phyloP scores from a whole-genome alignment of 2,888 invertebrate species.

The Sylvicola cinctus region DNA sequence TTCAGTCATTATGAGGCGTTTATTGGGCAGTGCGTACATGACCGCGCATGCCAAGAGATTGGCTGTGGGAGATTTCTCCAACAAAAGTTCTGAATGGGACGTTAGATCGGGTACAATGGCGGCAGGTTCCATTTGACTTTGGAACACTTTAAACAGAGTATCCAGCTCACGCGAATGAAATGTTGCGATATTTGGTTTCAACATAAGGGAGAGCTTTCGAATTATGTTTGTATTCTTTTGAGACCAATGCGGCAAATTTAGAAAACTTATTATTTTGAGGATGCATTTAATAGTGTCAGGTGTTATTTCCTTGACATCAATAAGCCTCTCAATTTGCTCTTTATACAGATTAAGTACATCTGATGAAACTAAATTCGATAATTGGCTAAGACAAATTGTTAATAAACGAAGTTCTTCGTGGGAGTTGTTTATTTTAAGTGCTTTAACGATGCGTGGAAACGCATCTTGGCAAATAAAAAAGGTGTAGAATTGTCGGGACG shows the following conservation, averaged over 20 bases:
- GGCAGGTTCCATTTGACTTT: slow-evolving; percentile 30
- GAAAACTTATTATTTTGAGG: slow-evolving; percentile 21
- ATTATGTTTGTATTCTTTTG: slow-evolving; percentile 18
- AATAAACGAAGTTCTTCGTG: slow-evolving; percentile 25
- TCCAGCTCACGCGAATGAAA: slow-evolving; percentile 24
- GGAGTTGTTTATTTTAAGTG: slow-evolving; percentile 17
- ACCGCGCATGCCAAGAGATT: slow-evolving; percentile 25
- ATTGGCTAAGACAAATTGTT: slow-evolving; percentile 26
- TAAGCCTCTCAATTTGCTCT: slow-evolving; percentile 16
- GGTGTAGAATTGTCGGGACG: slow-evolving; percentile 21
- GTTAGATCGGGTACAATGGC: slow-evolving; percentile 23
- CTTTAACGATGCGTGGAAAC: slow-evolving; percentile 20
- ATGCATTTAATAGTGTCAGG: slow-evolving; percentile 13
- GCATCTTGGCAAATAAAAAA: slow-evolving; percentile 21
- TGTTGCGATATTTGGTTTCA: slow-evolving; percentile 19
- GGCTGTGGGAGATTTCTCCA: slow-evolving; percentile 19
- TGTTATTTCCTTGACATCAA: slow-evolving; percentile 16
- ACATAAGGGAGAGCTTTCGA: slow-evolving; percentile 19
- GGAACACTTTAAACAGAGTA: slow-evolving; percentile 23
- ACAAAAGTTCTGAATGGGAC: slow-evolving; percentile 19
- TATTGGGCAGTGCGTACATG: slow-evolving; percentile 25
- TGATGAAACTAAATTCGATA: slow-evolving; percentile 20
- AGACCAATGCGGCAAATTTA: slow-evolving; percentile 29
- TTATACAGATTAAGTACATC: slow-evolving; percentile 23
- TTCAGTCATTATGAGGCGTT: slow-evolving; percentile 21